Evolutionary conservation across 23 tunicate genomes (phyloP), one percentile per base, ranked within the genome.

Genomic region (Trididemnum miniatum): DNA sequence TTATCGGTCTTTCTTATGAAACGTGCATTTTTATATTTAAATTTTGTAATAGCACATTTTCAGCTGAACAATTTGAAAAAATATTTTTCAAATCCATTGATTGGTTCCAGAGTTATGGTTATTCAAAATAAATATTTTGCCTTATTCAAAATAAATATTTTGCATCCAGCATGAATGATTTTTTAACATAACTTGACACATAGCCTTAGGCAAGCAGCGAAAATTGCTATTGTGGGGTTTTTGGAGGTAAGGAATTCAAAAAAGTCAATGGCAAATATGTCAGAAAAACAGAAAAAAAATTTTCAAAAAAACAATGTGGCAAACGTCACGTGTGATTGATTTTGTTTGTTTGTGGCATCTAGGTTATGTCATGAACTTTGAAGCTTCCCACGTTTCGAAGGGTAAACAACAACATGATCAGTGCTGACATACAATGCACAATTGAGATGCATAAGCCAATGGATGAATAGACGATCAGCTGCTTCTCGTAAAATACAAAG

Each of bases 281-380:
- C 20, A 62, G 25, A 62, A 26, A 5, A 62, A 62, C 69, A 62
- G 20, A 62, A 62, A 22, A n/a, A n/a, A 62, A 62, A 9, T 9
- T 23, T 9, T 22, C 15, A 4, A 22, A 62, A 62, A 62, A 62
- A 9, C 27, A 22, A 22, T 5, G 30, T 22, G 30, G 27, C 29
- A 62, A 62, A 4, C 15, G 69, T 62, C 69, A 62, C 22, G 69
- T 24, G 22, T 62, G 69, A 62, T 4, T 62, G 69, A 62, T 62
- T 62, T 62, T 15, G 69, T 22, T 4, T 4, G 29, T 9, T 5
- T 22, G 12, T 44, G 54, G 15, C 12, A 7, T 7, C 15, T 15
- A 44, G 9, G 54, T 44, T 7, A 44, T 9, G 12, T 7, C 9
- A 9, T 44, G 54, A 9, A 44, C 15, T 9, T 7, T 15, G 15